These are phyloP conservation scores for Onychostruthus taczanowskii DNA, from an alignment of 2,113 vertebrate species.

Conservation along the genomic window DNA sequence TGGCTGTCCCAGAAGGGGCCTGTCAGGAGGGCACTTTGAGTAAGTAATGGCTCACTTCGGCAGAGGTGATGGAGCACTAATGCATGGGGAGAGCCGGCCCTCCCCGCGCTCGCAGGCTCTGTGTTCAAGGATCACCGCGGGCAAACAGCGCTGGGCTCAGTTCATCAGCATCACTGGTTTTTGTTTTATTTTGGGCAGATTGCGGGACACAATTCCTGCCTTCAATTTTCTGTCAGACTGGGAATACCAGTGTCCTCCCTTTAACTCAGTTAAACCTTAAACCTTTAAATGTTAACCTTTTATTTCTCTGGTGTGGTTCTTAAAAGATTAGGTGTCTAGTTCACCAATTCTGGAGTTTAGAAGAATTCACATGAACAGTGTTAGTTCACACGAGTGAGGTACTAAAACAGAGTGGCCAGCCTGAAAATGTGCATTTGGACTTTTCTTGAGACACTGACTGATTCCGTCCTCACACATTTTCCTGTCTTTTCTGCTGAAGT, in stretches of 20 bases:
- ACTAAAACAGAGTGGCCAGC: background rate
- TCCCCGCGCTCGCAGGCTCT: background rate
- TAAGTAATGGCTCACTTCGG: constrained; percentile 6
- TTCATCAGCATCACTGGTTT: background rate
- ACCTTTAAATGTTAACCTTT: background rate
- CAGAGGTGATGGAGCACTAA: constrained; percentile 43
- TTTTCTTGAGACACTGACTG: background rate
- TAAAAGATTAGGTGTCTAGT: background rate
- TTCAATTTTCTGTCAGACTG: background rate
- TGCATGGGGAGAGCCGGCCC: background rate
- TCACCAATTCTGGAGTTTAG: background rate
- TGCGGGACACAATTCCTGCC: background rate
- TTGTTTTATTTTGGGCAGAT: background rate
- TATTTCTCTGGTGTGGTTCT: background rate
- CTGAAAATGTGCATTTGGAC: background rate
- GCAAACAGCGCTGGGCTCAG: background rate
- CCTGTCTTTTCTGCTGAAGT: background rate
- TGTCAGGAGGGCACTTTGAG: background rate
- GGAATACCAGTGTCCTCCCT: background rate
- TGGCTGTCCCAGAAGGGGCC: constrained; percentile 16
- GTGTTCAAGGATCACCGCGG: background rate
- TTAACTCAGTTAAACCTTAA: background rate
- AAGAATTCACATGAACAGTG: background rate
- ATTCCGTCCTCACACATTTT: background rate
- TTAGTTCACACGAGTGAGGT: background rate